Base-by-base conservation (phyloP, 2,797 vertebrate genomes). In the Acipenser transmontanus region DNA sequence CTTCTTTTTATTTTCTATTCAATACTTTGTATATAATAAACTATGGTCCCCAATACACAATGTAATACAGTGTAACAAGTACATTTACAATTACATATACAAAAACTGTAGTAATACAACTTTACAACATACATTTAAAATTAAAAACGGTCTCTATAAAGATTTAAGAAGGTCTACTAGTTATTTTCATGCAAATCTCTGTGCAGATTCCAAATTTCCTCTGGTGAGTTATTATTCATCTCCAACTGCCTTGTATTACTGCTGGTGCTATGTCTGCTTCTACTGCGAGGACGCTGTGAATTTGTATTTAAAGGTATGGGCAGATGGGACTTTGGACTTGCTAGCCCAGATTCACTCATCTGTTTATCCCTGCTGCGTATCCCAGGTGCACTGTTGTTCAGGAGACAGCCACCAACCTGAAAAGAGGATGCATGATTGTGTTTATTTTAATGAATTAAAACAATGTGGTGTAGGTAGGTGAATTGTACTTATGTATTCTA, bases 41-140 rank as follows among this genome's bases (percentile, higher is more conserved):
- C 90, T 88, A 93, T 99, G 95, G 95, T 96, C 95, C 96, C 90
- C 89, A 94, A 93, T 90, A 92, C 88, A 94, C 86, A 91, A 91
- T 91, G 90, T 79, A 92, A 91, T 89, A 93, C 85, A 91, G 82
- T 87, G 90, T 91, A 90, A 91, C 78, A 79, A 80, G 84, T 92
- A 88, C 82, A 81, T 87, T 81, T 82, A 78, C 92, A 91, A 92
- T 89, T 95, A 95, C 92, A 94, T 87, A 84, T 87, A 89, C 80
- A 85, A 86, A 78, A 85, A 88, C 88, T 83, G 72, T 82, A 77
- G 73, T 77, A 82, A 85, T 74, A 74, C 74, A 71, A 84, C 79
- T 85, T 82, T 85, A 89, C 85, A 84, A 80, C 63, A 73, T 77
- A 74, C 34, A 34, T 34, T 34, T 34, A 76, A 69, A 76, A 69